Evolutionary conservation across 2,888 invertebrate genomes (phyloP).

Genomic region (Drosophila mayaguana): DNA sequence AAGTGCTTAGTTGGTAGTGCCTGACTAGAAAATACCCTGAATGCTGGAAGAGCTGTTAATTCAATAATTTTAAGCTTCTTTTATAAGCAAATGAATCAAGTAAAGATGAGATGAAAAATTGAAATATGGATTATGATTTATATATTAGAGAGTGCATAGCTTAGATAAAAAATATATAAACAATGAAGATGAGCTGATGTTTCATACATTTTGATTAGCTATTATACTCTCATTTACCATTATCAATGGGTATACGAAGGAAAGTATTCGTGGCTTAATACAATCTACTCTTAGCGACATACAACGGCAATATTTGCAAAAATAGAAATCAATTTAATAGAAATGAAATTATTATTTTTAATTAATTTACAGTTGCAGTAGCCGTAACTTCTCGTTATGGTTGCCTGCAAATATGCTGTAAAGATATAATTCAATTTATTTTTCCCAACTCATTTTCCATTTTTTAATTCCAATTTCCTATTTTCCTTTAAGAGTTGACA

Average conservation of each 20-base stretch:
- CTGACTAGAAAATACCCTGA: not conserved
- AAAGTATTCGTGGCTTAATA: not conserved
- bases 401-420: not conserved
- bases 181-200: no score
- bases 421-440: not conserved
- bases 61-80: not conserved
- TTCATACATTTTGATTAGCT: no score
- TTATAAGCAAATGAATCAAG: no score
- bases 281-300: not conserved
- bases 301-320: not conserved
- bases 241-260: not conserved
- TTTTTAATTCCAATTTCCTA: slow-evolving; percentile 4
- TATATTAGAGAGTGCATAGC: no score
- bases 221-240: not conserved
- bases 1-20: not conserved
- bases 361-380: not conserved
- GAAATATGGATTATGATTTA: no score
- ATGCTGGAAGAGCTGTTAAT: not conserved
- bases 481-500: slow-evolving; percentile 3
- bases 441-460: not conserved
- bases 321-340: not conserved
- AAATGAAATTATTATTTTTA: not conserved
- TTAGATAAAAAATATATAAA: no score
- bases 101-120: no score
- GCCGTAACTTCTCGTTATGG: not conserved